Conservation (phyloP, 2,113 vertebrate species). For the Gavia stellata region DNA sequence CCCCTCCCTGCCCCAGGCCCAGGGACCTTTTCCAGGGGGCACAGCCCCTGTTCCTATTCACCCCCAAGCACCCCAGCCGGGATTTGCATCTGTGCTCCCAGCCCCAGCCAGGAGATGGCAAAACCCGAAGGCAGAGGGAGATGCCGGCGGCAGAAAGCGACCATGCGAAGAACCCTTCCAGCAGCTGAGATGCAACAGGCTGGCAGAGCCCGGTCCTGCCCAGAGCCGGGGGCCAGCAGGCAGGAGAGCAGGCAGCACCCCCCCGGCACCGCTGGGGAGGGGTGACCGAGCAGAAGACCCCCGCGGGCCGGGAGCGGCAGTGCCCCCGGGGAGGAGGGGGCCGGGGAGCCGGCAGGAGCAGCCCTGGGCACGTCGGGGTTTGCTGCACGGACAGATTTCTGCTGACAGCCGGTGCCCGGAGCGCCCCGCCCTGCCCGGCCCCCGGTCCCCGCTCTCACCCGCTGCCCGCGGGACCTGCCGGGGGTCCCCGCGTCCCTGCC, state of each 20-base stretch:
- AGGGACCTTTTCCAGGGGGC: neutral
- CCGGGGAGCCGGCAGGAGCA: neutral
- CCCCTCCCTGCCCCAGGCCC: too few relatives aligned
- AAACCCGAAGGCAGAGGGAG: neutral
- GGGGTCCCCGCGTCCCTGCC: neutral
- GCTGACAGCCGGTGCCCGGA: neutral
- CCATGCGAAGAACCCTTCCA: rapidly evolving
- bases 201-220: neutral
- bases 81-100: neutral
- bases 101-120: neutral
- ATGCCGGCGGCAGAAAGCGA: rapidly evolving
- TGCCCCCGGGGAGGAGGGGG: neutral
- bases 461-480: neutral
- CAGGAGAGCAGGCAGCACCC: neutral
- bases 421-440: neutral
- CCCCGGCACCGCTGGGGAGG: rapidly evolving
- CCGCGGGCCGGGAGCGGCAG: neutral
- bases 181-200: neutral
- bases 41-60: neutral
- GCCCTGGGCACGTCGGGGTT: neutral
- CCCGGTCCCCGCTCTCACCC: neutral
- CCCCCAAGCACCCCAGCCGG: too few relatives aligned
- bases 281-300: neutral
- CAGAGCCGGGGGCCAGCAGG: neutral
- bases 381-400: neutral